A percentile compares a stretch with the other conserved stretches of the same genome.
phyloP scores from a whole-genome alignment of 2,797 vertebrate species.

The Tokudaia muenninki region DNA sequence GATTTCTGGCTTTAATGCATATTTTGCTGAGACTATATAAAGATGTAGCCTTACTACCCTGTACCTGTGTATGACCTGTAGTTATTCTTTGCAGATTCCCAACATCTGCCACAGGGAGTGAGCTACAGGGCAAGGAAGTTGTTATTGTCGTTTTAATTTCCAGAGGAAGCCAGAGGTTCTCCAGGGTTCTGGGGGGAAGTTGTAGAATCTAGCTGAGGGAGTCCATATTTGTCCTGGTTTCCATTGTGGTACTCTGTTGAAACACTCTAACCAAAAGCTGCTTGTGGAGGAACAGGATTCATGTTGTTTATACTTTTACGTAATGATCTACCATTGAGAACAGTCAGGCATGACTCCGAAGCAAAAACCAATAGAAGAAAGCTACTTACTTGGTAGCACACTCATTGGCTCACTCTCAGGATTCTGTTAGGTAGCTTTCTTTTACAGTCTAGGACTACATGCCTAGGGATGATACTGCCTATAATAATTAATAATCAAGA shows the following conservation, averaged over 20 bases:
- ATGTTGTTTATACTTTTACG: background rate
- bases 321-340: background rate
- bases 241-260: background rate
- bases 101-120: background rate
- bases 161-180: background rate
- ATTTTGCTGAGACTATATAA: conserved; percentile 68
- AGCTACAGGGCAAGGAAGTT: background rate
- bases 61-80: conserved; percentile 58
- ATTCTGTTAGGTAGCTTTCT: background rate
- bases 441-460: too few relatives aligned
- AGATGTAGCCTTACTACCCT: conserved; percentile 56
- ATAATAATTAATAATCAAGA: background rate
- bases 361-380: background rate
- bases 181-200: background rate
- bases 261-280: background rate
- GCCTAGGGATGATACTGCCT: background rate
- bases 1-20: conserved; percentile 79
- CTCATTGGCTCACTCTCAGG: too few relatives aligned
- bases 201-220: background rate
- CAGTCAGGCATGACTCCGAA: background rate
- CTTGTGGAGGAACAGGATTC: background rate
- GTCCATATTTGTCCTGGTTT: background rate
- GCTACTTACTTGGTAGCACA: too few relatives aligned
- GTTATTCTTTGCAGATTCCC: conserved; percentile 54
- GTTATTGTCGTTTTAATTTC: conserved; percentile 7